Evolutionary conservation across 2,888 invertebrate genomes (phyloP).

Genomic region (Epinotia bilunana): DNA sequence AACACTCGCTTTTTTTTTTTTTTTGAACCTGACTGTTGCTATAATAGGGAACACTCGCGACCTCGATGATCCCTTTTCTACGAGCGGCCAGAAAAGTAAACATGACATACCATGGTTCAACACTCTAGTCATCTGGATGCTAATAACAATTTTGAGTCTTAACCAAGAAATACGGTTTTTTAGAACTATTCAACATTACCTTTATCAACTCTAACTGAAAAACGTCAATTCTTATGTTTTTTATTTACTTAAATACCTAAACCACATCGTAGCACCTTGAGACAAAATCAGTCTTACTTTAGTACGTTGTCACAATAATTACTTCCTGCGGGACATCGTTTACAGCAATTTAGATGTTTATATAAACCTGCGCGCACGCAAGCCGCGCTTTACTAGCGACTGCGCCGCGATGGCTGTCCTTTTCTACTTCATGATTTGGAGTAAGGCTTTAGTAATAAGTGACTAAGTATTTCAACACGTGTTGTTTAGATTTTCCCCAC

Average conservation of each 20-base stretch:
- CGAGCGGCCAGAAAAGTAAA: too few species aligned
- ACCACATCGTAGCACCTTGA: conserved; percentile 34
- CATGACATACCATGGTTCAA: too few species aligned
- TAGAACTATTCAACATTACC: too few species aligned
- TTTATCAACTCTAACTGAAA: not conserved
- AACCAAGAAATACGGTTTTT: too few species aligned
- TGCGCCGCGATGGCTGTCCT: conserved; percentile 56
- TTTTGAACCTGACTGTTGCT: too few species aligned
- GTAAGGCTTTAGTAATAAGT: conserved; percentile 56
- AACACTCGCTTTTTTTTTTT: too few species aligned
- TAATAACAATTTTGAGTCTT: too few species aligned
- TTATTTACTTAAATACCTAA: conserved; percentile 12
- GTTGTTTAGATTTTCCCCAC: not conserved
- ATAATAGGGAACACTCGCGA: too few species aligned
- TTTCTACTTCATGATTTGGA: conserved; percentile 60
- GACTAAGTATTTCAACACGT: not conserved
- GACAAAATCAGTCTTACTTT: conserved; percentile 39
- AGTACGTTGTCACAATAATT: conserved; percentile 60
- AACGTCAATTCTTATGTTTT: not conserved
- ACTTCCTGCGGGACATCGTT: conserved; percentile 77
- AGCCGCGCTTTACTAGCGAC: conserved; percentile 58
- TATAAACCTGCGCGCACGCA: conserved; percentile 74
- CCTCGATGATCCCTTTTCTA: too few species aligned
- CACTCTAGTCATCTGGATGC: too few species aligned
- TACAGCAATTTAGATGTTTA: conserved; percentile 76